Conservation (phyloP, 2,797 vertebrate species). For the Takifugu rubripes region DNA sequence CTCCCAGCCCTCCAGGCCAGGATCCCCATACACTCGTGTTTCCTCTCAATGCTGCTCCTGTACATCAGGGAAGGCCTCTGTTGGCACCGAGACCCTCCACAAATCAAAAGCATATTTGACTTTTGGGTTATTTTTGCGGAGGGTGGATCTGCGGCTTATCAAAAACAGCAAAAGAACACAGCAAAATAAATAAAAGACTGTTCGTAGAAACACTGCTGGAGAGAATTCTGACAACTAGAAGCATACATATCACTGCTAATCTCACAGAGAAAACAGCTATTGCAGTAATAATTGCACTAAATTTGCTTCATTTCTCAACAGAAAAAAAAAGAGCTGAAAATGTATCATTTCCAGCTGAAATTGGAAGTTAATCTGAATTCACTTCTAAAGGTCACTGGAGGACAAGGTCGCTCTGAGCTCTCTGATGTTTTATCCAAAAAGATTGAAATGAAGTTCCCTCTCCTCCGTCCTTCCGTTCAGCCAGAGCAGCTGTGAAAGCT, state of each 20-base stretch:
- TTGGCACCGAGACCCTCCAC: conserved; percentile 1
- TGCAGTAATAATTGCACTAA: too few species aligned
- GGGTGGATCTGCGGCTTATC: neutral
- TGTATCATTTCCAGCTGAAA: too few species aligned
- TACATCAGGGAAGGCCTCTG: conserved; percentile 14
- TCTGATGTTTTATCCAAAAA: too few species aligned
- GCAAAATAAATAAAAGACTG: neutral
- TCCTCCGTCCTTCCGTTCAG: conserved; percentile 9
- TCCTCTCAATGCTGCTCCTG: conserved; percentile 30
- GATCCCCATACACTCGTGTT: conserved; percentile 37
- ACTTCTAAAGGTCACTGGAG: too few species aligned
- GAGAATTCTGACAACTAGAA: too few species aligned
- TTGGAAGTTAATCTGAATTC: too few species aligned
- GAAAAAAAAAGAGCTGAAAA: too few species aligned
- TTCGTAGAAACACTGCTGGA: too few species aligned
- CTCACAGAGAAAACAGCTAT: too few species aligned
- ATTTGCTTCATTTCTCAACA: too few species aligned
- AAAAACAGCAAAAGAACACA: neutral
- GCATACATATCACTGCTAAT: too few species aligned
- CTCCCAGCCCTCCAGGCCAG: conserved; percentile 30
- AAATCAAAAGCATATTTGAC: neutral
- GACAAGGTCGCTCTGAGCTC: too few species aligned
- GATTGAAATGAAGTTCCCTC: neutral
- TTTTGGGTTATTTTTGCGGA: neutral
- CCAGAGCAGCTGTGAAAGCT: conserved; percentile 1